Base-by-base conservation (phyloP, 2,888 invertebrate genomes). In the Volucella inanis region DNA sequence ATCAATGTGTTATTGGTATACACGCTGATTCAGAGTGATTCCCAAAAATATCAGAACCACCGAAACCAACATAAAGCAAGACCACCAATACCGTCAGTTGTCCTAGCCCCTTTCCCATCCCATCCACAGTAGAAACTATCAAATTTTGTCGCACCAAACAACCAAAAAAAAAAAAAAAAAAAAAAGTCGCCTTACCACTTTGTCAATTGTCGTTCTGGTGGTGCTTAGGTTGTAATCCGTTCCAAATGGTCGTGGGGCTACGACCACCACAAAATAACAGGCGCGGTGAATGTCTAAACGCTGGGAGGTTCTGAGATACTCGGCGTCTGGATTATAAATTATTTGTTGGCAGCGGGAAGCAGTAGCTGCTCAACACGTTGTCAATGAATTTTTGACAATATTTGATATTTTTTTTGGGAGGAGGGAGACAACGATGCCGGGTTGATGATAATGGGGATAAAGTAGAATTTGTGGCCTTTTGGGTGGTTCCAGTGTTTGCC, bases 381-480 rank as follows among this genome's bases (percentile, higher is more conserved):
- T 79, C 84, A 79, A 84, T 84, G 83, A 65, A 70, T 70, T 31
- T 31, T 79, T 70, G 64, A 79, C 68, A 75, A 59, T 81, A 52
- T 70, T 57, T 52, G 41, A 64, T 57, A 57, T 52, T 8, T 8
- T 41, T 11, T 45, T 14, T 15, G n/a, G 39, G n/a, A n/a, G n/a
- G n/a, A n/a, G n/a, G 8, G 22, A 39, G 45, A 45, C 62, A 50
- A 50, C 59, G 49, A 57, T 49, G 14, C 6, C 31, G 31, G 31
- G 31, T 31, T 31, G 31, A 31, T 31, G 31, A 6, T 31, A 31
- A 3, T 1, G 31, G n/a, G 52, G 9, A 39, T 50, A n/a, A 12
- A 62, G 9, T n/a, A 18, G 22, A 38, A 6, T 31, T 43, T 41
- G 67, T 68, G 67, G 68, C 31, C n/a, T 31, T 52, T 45, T 31